Evolutionary conservation across 2,113 vertebrate genomes (phyloP), one percentile per base, ranked within the genome.

Genomic region (Taurulus bubalis): DNA sequence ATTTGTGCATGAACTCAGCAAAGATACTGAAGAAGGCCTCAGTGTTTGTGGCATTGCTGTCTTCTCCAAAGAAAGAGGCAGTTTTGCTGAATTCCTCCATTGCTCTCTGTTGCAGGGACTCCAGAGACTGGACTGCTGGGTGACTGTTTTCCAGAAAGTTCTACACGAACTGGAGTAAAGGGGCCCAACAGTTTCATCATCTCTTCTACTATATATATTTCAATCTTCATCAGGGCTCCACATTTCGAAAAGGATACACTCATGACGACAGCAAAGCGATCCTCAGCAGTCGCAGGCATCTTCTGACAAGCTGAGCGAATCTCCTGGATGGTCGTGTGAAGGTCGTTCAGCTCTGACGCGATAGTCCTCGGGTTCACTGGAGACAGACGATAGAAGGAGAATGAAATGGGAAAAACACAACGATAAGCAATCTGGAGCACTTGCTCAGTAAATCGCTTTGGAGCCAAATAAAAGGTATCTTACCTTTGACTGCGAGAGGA

Each of bases 11-110:
- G 88, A 99, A 99, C 56, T 99, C 97, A 0, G 96, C 91, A 75
- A 99, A 99, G 80, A 99, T 99, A 75, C 97, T 97, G 22, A 99
- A 99, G 94, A 99, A 99, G 40, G 95, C 95, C 92, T 99, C 98
- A 0, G 96, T 97, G 53, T 96, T 97, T 22, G 97, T 96, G 87
- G 94, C 83, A 72, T 97, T 97, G 1, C 96, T 89, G 75, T 99
- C 97, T 69, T 99, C 98, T 6, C 98, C 98, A 0, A 99, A 99
- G 93, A 95, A 99, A 53, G 97, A 97, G 24, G 98, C 79, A 0
- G 97, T 97, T 85, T 95, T 97, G 92, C 89, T 74, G 86, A 98
- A 98, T 70, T 99, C 98, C 1, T 98, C 98, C 93, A 96, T 95
- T 38, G 98, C 95, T 80, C 96, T 95, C 36, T 96, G 96, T 87